Evolutionary conservation across 1,140 invertebrate species (phyloP).

Genomic region (Zophobas morio): DNA sequence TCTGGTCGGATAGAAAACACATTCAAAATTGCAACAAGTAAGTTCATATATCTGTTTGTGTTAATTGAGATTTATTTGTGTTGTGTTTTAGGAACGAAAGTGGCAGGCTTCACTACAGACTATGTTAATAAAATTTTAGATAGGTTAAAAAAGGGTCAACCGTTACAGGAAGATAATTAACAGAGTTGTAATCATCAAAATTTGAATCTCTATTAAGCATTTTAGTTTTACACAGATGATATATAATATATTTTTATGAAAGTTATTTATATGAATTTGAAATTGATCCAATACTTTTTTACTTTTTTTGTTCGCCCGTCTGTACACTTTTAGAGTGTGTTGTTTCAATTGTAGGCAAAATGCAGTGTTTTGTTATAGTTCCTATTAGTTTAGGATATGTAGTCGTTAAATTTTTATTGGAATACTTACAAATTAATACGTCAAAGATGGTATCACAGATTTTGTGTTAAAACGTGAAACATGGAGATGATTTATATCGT

Average conservation of each 20-base stretch:
- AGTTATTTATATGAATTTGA: constrained; percentile 19
- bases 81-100: constrained; percentile 77
- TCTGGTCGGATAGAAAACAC: constrained; percentile 78
- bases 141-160: constrained; percentile 78
- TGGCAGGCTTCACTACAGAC: constrained; percentile 87
- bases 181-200: constrained; percentile 26
- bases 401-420: background rate
- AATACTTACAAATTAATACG: constrained; percentile 8
- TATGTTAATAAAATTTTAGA: constrained; percentile 90
- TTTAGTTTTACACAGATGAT: constrained; percentile 5
- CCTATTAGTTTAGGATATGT: constrained; percentile 17
- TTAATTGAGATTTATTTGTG: too few relatives aligned
- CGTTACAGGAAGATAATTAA: constrained; percentile 76
- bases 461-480: too few relatives aligned
- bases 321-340: background rate
- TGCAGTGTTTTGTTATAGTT: constrained; percentile 38
- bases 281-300: background rate
- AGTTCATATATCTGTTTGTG: background rate
- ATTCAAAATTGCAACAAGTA: constrained; percentile 67
- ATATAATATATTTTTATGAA: constrained; percentile 17
- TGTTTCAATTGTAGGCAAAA: constrained; percentile 6
- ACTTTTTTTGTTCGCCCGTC: constrained; percentile 1
- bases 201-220: constrained; percentile 53
- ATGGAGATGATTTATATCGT: too few relatives aligned
- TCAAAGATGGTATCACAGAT: background rate